Base-by-base conservation (phyloP, 2,888 invertebrate genomes). In the Nemurella pictetii region DNA sequence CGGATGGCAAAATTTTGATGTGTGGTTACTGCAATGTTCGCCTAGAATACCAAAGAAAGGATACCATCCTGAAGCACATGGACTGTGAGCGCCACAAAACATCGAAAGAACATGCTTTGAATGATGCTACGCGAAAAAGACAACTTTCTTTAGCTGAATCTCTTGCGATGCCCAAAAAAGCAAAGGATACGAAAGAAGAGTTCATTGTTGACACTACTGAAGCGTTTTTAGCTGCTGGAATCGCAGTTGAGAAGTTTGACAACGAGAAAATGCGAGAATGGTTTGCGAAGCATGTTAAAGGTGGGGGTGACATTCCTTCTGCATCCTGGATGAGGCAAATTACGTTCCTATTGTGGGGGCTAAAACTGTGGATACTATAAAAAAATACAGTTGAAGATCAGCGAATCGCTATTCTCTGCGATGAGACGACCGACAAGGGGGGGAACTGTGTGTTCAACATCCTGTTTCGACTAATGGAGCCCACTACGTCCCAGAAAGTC, bases 281-380 rank as follows among this genome's bases (percentile, higher is more conserved):
- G 26, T 26, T 77, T 32, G 20, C 0, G 25, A 84, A 84, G 25
- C 7, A 29, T 26, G 35, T 78, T 0, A 80, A n/a, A 84, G 85
- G 85, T n/a, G 36, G 81, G 20, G 75, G 84, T 25, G 85, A 85
- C 75, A 25, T 84, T 20, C 85, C 85, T 20, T n/a, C 29, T 30
- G 84, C 81, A 25, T 74, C 83, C 27, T 26, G 72, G 27, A 1
- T 85, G 27, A 29, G 84, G 55, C 73, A 81, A 32, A 84, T 3
- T 85, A 85, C 55, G 29, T 85, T 30, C 85, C 84, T 15, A 32
- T 74, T 7, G 29, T 85, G 9, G 82, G 36, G 7, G 73, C 1
- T 25, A 81, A 84, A 73, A 35, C 36, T 35, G 75, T 84, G 72
- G 20, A 29, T 15, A n/a, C n/a, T 25, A 80, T 85, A 20, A 74